These are phyloP conservation scores for Nebria salina DNA, from an alignment of 2,888 invertebrate species.

Conservation along the genomic window DNA sequence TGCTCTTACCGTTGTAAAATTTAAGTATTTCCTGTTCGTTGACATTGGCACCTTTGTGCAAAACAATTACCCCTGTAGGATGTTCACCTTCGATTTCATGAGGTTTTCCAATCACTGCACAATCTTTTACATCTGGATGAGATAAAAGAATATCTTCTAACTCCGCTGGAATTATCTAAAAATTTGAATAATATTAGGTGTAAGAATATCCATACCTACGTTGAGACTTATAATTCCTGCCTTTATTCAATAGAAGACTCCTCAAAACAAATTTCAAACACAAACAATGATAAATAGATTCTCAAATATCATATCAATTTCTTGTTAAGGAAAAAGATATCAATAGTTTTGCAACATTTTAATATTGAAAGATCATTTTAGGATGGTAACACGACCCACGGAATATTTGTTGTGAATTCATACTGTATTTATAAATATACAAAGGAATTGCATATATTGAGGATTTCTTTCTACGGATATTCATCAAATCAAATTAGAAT, in stretches of 20 bases:
- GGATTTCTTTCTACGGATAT: background rate
- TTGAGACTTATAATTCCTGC: too few species aligned
- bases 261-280: too few species aligned
- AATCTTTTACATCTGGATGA: constrained; percentile 56
- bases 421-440: background rate
- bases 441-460: background rate
- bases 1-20: background rate
- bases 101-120: constrained; percentile 56
- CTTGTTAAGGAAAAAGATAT: too few species aligned
- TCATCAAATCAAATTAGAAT: too few species aligned
- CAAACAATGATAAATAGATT: too few species aligned
- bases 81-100: constrained; percentile 57
- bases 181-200: background rate
- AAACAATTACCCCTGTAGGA: constrained; percentile 54
- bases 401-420: too few species aligned
- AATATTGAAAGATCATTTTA: too few species aligned
- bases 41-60: constrained; percentile 47
- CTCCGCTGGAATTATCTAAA: constrained; percentile 51
- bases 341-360: too few species aligned
- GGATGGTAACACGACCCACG: too few species aligned
- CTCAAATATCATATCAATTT: too few species aligned
- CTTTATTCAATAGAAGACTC: too few species aligned
- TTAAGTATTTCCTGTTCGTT: constrained; percentile 18
- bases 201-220: too few species aligned
- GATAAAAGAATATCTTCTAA: constrained; percentile 54